Conservation (phyloP, 2,797 vertebrate species). For the Tenualosa ilisha region DNA sequence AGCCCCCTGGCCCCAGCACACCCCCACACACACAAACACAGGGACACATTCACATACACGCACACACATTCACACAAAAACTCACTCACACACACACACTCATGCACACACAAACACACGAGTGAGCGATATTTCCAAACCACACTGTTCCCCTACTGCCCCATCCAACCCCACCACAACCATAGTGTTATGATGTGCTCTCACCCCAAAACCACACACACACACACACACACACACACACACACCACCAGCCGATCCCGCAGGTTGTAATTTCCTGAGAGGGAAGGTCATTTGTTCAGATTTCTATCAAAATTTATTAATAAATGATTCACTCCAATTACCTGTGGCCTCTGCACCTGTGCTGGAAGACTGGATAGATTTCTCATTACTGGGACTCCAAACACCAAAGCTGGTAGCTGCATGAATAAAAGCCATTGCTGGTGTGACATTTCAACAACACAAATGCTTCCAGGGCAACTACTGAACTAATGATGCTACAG, state of each 20-base stretch:
- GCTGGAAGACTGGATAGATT: constrained; percentile 38
- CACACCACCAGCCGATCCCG: constrained; percentile 12
- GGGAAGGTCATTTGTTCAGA: constrained; percentile 67
- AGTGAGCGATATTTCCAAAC: constrained; percentile 59
- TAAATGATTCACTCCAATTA: constrained; percentile 69
- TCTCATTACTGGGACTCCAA: constrained; percentile 24
- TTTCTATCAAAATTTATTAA: constrained; percentile 67
- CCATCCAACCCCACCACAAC: constrained; percentile 38
- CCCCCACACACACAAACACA: not conserved
- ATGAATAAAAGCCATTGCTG: not conserved
- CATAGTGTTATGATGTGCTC: constrained; percentile 52
- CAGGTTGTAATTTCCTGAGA: constrained; percentile 54
- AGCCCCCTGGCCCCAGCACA: constrained; percentile 52
- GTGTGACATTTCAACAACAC: not conserved
- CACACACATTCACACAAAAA: not conserved
- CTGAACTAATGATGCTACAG: constrained; percentile 5
- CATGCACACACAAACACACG: not conserved
- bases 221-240: not conserved
- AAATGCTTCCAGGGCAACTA: not conserved
- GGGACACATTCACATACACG: too few species aligned
- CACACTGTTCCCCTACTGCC: not conserved
- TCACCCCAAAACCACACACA: constrained; percentile 24
- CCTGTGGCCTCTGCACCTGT: constrained; percentile 51
- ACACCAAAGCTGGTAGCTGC: not conserved
- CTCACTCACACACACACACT: constrained; percentile 5